These are phyloP conservation scores for Pachyrhynchus sulphureomaculatus DNA, from an alignment of 1,140 invertebrate genomes.

Conservation along the genomic window DNA sequence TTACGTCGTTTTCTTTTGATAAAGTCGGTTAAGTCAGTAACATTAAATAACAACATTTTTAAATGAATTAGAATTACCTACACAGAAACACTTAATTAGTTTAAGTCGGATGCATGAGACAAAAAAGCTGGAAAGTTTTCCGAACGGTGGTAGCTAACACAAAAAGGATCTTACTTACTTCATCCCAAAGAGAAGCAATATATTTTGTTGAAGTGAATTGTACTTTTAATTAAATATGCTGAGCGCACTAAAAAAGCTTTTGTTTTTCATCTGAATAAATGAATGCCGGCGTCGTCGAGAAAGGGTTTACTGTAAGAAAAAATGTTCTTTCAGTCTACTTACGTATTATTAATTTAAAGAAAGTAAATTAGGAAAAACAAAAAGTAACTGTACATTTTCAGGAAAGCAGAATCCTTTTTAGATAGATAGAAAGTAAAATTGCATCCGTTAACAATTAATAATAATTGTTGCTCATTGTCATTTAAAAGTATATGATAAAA, in stretches of 20 bases:
- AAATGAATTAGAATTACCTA: no score
- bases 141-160: background rate
- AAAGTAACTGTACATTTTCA: no score
- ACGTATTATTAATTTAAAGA: constrained; percentile 14
- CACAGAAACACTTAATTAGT: constrained; percentile 2
- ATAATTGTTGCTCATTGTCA: no score
- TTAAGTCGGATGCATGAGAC: background rate
- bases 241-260: constrained; percentile 11
- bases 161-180: no score
- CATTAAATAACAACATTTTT: no score
- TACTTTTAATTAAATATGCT: constrained; percentile 24
- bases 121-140: background rate
- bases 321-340: constrained; percentile 15
- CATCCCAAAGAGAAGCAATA: constrained; percentile 14
- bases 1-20: no score
- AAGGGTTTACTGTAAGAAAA: constrained; percentile 1
- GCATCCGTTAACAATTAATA: no score
- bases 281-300: background rate
- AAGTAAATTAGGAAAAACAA: constrained; percentile 3
- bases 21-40: no score
- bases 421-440: no score
- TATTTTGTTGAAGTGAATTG: constrained; percentile 7
- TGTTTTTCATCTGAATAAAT: constrained; percentile 20
- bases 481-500: no score
- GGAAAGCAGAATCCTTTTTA: no score